These are phyloP conservation scores for Remorina albescens DNA, from an alignment of 2,797 vertebrate species.

Conservation along the genomic window DNA sequence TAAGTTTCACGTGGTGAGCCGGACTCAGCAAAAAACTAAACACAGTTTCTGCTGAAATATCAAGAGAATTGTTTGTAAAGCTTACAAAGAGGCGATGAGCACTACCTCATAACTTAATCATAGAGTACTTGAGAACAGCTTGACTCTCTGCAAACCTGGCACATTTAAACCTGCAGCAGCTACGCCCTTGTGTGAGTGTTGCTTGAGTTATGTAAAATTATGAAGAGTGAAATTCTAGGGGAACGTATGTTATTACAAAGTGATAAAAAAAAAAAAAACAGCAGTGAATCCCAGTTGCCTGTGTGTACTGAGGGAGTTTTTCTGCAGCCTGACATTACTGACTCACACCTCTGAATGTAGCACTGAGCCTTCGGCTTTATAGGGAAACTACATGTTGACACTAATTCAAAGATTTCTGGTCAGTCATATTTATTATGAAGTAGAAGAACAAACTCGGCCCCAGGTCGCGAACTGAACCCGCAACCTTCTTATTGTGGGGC, in stretches of 20 bases:
- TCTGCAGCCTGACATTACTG: no score
- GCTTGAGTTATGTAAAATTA: background rate
- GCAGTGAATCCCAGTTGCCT: no score
- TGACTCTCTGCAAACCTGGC: background rate
- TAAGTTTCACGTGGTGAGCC: background rate
- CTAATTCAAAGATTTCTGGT: background rate
- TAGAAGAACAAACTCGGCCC: no score
- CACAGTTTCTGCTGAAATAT: background rate
- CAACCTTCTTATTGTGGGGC: no score
- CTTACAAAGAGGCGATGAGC: background rate
- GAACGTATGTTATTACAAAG: background rate
- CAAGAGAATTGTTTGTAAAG: no score
- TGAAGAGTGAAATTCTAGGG: background rate
- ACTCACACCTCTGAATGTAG: background rate
- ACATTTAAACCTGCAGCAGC: background rate
- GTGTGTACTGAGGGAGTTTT: no score
- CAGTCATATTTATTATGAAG: no score
- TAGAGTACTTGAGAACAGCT: background rate
- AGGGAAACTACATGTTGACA: background rate
- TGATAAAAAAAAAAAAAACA: background rate
- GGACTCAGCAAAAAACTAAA: background rate
- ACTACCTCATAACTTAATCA: background rate
- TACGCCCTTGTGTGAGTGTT: background rate
- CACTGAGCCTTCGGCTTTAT: background rate
- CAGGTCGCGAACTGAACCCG: no score